Base-by-base conservation (phyloP, 2,888 invertebrate genomes). In the Ichneumon xanthorius region DNA sequence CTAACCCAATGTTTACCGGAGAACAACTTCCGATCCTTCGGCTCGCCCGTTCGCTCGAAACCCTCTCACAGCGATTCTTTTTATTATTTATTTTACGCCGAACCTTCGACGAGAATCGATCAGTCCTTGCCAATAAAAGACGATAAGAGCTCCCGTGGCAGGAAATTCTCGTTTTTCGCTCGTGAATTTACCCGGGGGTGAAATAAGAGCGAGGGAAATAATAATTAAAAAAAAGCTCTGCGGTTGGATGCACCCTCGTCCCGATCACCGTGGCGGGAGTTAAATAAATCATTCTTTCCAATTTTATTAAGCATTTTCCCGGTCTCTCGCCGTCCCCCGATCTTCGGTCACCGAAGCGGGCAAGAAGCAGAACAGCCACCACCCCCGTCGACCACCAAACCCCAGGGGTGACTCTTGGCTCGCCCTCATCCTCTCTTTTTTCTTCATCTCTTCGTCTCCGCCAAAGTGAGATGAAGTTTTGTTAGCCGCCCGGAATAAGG, bases 281-380 rank as follows among this genome's bases (percentile, higher is more conserved):
- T 91, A 90, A 92, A 92, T 90, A 90, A 92, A 91, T 90, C 89
- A 92, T 92, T 92, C 90, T 90, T 92, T 90, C 87, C 89, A 91
- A 92, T 92, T 92, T 92, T 92, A 92, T 92, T 91, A 89, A 89
- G 68, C 88, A 81, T 87, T 82, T 87, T 80, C 50, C 77, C 65
- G 75, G 70, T 84, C 80, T 70, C 76, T 50, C 71, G 55, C 79
- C 58, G 26, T 45, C 63, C 40, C 67, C 65, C n/a, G 71, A 80
- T 73, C 63, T 70, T 75, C 77, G 68, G 68, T 70, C 72, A 78
- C 61, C 67, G 68, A 79, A 81, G 33, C 75, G 71, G 37, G 71
- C 45, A 55, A 78, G 53, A 63, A 75, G 68, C 82, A 79, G 82
- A 81, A 78, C 61, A 78, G 30, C 71, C 82, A 73, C 71, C 82